Evolutionary conservation across 2,888 invertebrate genomes (phyloP), one percentile per base, ranked within the genome.

Genomic region (Parapristionchus giblindavisi): DNA sequence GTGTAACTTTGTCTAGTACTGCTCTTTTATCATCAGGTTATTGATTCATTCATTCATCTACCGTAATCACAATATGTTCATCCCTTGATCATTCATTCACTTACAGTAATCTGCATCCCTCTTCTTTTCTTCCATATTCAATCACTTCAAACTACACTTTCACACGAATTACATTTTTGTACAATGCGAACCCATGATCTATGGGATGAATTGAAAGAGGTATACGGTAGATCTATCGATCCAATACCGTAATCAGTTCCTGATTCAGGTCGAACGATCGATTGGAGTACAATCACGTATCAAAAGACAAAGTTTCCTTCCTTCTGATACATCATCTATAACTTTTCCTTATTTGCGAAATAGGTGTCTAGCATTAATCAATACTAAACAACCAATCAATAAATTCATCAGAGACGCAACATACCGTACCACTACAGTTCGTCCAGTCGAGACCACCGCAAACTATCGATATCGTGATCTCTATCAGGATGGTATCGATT

Each of bases 151-250:
- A 74, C 79, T 1, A 27, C 38, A 40, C 58, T 80, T 32, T 79
- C 79, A n/a, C 78, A 80, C 43, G 79, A 80, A 52, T 58, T 80
- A 17, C 78, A 78, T n/a, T 80, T 79, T 76, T 80, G 80, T 54
- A 75, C 75, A 5, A 43, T 78, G 38, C 75, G 78, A 72, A 77
- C 79, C 43, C 79, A 80, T 56, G 80, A 80, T 74, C 71, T 80
- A 51, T 80, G 79, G 79, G 79, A 80, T 76, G 80, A 80, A 52
- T 43, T 74, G 34, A 32, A 6, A 51, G 63, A 74, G 54, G 74
- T 74, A 1, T 21, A 21, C 24, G 51, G 14, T 40, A 24, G 11
- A 14, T 71, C 17, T 24, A 56, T 38, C 54, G n/a, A n/a, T n/a
- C n/a, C n/a, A n/a, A n/a, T n/a, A n/a, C n/a, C n/a, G 14, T 56